Percentiles rank a stretch among this genome's conserved stretches.
Evolutionary conservation across 2,113 vertebrate species (phyloP).

Genomic region (Melanerpes formicivorus): DNA sequence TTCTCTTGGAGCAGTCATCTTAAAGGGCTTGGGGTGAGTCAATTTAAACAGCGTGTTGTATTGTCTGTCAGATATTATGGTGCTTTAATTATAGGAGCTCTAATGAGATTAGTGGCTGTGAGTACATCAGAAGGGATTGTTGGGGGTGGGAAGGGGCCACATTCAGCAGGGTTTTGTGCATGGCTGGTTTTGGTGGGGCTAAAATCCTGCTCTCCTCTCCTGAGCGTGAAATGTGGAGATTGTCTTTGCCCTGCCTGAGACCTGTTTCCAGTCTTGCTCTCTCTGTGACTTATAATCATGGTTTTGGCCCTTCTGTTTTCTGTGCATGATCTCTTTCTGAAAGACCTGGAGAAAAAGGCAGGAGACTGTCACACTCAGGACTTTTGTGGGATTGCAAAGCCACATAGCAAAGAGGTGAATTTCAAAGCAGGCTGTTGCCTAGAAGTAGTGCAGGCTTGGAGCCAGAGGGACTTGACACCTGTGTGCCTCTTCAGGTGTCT

Average conservation of each 20-base stretch:
- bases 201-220: neutral
- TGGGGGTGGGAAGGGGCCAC: neutral
- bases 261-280: neutral
- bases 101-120: conserved; percentile 13
- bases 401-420: neutral
- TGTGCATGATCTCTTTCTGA: neutral
- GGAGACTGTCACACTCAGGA: neutral
- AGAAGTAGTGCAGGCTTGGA: neutral
- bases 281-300: neutral
- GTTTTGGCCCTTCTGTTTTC: neutral
- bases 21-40: neutral
- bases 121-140: neutral
- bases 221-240: neutral
- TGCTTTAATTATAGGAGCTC: conserved; percentile 45
- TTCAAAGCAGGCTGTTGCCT: neutral
- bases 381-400: conserved; percentile 3
- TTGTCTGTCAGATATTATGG: neutral
- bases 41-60: neutral
- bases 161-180: rapidly evolving
- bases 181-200: neutral
- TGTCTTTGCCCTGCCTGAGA: neutral
- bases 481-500: conserved; percentile 4
- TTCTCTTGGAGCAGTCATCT: neutral
- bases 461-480: conserved; percentile 14
- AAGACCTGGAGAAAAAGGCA: neutral